Evolutionary conservation across 2,113 vertebrate species (phyloP).

Genomic region (Euleptes europaea): DNA sequence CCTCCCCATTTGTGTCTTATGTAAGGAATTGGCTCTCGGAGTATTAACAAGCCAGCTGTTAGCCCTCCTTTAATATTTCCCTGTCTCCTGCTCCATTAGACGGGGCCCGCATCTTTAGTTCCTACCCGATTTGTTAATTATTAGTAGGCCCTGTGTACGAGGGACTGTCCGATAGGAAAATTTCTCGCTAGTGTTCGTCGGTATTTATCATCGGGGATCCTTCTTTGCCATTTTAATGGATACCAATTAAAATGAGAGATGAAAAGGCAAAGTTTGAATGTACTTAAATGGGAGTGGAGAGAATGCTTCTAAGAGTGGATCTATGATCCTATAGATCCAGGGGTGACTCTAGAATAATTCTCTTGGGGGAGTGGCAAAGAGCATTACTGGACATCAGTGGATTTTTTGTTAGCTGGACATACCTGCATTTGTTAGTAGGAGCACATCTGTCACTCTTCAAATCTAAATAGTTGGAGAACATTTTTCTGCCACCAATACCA

Average conservation of each 20-base stretch:
- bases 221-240: neutral
- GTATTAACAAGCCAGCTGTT: constrained; percentile 67
- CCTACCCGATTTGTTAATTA: constrained; percentile 61
- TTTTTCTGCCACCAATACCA: too few species aligned
- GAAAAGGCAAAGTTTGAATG: neutral
- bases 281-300: neutral
- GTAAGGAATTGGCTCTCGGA: constrained; percentile 39
- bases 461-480: too few species aligned
- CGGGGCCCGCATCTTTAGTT: constrained; percentile 38
- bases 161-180: constrained; percentile 3
- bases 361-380: neutral
- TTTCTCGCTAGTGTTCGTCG: neutral
- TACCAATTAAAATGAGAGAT: neutral
- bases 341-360: neutral
- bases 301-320: neutral
- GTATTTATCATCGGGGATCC: neutral
- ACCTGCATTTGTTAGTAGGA: too few species aligned
- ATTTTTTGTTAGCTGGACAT: too few species aligned
- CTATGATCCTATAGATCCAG: neutral
- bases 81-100: constrained; percentile 55
- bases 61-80: constrained; percentile 58
- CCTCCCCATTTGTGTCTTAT: constrained; percentile 49
- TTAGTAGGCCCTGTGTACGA: constrained; percentile 53
- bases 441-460: too few species aligned
- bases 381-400: too few species aligned